Percentiles rank a stretch among this genome's conserved stretches.
Evolutionary conservation across 2,797 vertebrate genomes (phyloP).

Genomic region (Anniella stebbinsi): DNA sequence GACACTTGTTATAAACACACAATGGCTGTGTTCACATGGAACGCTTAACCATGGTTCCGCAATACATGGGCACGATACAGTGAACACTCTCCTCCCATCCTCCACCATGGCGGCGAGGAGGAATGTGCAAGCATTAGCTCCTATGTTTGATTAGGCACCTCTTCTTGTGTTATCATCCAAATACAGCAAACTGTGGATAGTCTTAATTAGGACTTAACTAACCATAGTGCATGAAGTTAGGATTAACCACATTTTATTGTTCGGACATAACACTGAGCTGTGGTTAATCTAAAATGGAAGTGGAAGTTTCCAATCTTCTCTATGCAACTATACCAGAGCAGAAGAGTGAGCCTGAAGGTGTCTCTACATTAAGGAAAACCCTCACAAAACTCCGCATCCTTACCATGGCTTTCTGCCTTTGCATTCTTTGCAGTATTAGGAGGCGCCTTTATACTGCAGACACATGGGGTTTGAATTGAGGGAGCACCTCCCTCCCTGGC

Average conservation of each 20-base stretch:
- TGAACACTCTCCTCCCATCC: background rate
- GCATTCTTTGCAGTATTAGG: no score
- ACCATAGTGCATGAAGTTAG: background rate
- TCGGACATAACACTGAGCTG: background rate
- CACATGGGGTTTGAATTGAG: no score
- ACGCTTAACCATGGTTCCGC: conserved; percentile 2
- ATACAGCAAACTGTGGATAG: background rate
- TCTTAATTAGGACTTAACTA: background rate
- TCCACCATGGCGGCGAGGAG: background rate
- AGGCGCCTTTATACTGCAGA: no score
- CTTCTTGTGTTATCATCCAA: background rate
- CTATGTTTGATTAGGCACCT: background rate
- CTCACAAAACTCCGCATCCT: no score
- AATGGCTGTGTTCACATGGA: background rate
- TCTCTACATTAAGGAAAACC: no score
- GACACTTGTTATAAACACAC: background rate
- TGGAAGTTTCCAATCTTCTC: background rate
- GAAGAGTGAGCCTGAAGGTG: background rate
- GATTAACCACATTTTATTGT: background rate
- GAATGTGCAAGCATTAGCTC: background rate
- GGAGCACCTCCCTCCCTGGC: no score
- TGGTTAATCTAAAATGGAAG: background rate
- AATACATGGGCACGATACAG: background rate
- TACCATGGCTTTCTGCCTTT: no score
- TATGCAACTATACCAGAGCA: background rate